Conservation (phyloP, 2,797 vertebrate genomes). For the Crocidura indochinensis region DNA sequence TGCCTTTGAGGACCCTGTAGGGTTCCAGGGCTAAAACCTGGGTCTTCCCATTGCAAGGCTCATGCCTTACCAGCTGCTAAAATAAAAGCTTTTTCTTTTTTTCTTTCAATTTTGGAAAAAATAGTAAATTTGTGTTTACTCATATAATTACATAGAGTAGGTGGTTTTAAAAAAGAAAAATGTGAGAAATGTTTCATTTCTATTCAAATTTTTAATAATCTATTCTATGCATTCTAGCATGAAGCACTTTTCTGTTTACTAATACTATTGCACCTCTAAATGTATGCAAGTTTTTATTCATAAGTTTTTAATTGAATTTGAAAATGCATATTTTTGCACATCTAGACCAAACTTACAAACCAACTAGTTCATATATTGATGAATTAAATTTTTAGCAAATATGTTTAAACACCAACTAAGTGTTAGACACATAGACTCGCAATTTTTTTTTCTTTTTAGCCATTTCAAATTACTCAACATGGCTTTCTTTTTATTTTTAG, state of each 20-base stretch:
- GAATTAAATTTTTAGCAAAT: conserved; percentile 48
- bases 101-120: conserved; percentile 18
- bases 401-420: not conserved
- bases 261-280: not conserved
- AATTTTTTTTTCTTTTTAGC: no score
- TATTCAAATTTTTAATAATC: conserved; percentile 16
- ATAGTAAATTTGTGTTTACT: conserved; percentile 30
- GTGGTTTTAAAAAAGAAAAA: conserved; percentile 19
- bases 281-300: conserved; percentile 9
- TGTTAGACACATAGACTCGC: not conserved
- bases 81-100: not conserved
- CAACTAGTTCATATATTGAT: conserved; percentile 21
- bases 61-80: no score
- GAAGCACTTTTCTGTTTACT: not conserved
- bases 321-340: conserved; percentile 13
- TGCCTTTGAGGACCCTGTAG: no score
- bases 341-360: conserved; percentile 15
- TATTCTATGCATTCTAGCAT: not conserved
- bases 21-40: no score
- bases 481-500: no score
- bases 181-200: conserved; percentile 22
- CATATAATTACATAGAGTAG: conserved; percentile 15
- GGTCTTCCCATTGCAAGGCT: no score
- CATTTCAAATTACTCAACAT: no score
- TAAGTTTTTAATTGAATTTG: conserved; percentile 45